Evolutionary conservation across 2,113 vertebrate genomes (phyloP), one percentile per base, ranked within the genome.

Genomic region (Taurulus bubalis): DNA sequence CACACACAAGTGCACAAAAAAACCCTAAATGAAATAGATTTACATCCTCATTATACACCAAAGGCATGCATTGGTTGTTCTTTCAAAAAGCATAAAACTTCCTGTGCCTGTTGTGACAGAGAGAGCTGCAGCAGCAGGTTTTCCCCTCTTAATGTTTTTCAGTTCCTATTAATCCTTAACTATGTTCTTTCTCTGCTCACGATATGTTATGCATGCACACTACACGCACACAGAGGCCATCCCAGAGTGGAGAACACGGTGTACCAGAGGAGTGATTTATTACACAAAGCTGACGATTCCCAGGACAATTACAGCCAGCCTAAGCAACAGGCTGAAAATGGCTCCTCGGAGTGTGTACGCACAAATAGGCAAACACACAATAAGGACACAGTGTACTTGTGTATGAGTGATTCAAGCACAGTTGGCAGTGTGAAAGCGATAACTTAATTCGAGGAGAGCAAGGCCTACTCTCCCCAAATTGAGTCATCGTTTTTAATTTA

Each of bases 191-290:
- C 75, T 76, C 77, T 55, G 67, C 85, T 89, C 82, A 86, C 38
- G 69, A 78, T 84, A 87, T 86, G 90, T 78, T 86, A 84, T 81
- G 71, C 83, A 89, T 79, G 82, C 83, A 80, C 80, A 75, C 70
- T 36, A 82, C 85, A 82, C 22, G 34, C 84, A 80, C 90, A 82
- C 73, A 63, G 40, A 69, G 81, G 73, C 88, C 82, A 83, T 91
- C 86, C 86, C 87, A 83, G 73, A 80, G 78, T 59, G 71, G 60
- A 89, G 93, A 93, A 94, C 93, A 94, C 76, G 34, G 80, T 92
- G 92, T 93, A 94, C 92, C 87, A 86, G 82, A 85, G 78, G 83
- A 90, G 92, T 91, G 90, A 93, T 94, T 95, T 91, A 95, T 93
- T 93, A 82, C 90, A 87, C 90, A 76, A 87, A 71, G 88, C 90